phyloP scores from a whole-genome alignment of 2,113 vertebrate genomes.

The Hippocampus mohnikei region DNA sequence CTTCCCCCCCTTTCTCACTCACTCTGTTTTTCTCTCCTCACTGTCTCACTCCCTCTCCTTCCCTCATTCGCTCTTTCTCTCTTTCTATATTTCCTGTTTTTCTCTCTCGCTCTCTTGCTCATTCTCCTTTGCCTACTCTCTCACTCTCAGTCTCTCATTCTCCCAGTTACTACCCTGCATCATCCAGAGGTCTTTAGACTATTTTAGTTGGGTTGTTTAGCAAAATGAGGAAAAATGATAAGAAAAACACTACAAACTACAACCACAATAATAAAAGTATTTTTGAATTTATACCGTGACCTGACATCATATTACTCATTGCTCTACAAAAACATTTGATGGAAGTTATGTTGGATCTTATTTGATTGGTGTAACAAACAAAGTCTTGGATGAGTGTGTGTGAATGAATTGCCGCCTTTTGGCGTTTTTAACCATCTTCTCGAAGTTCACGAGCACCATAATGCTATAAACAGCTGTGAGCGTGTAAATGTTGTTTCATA shows the following conservation, averaged over 20 bases:
- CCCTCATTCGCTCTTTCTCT: too few species aligned
- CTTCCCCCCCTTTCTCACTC: too few species aligned
- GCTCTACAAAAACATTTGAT: not conserved
- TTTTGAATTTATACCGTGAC: not conserved
- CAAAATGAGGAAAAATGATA: not conserved
- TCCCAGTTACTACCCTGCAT: too few species aligned
- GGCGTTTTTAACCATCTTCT: not conserved
- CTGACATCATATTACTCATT: not conserved
- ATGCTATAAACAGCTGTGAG: not conserved
- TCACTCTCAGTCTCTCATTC: too few species aligned
- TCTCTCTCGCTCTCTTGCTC: not conserved
- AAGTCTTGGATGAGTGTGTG: not conserved
- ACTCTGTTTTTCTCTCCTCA: not conserved
- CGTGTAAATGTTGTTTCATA: conserved; percentile 4
- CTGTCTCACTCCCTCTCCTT: not conserved
- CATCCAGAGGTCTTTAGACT: not conserved
- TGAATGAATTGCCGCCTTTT: not conserved
- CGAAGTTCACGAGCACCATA: not conserved
- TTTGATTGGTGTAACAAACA: not conserved
- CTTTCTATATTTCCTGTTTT: too few species aligned
- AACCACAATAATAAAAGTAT: not conserved
- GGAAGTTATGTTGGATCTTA: not conserved
- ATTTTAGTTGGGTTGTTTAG: not conserved
- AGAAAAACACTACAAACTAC: not conserved
- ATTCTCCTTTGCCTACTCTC: too few species aligned